Evolutionary conservation across 2,113 vertebrate species (phyloP), one percentile per base, ranked within the genome.

Genomic region (Cyprinodon variegatus): DNA sequence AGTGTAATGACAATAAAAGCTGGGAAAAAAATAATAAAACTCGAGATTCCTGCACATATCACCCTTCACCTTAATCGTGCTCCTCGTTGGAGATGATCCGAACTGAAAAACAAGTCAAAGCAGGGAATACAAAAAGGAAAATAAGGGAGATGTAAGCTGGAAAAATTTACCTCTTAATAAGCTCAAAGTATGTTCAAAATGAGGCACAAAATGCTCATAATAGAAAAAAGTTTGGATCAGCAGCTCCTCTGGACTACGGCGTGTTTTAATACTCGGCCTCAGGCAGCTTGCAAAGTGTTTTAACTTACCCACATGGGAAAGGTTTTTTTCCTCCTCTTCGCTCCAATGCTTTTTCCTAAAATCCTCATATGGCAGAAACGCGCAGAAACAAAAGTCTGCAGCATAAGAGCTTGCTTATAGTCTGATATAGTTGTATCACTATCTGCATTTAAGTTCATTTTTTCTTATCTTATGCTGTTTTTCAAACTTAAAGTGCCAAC

Each of bases 241-340:
- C 74, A 79, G 53, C 22, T 61, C 4, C 53, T 40, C 12, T 15
- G 50, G 60, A 48, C 12, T 17, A 61, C 11, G 29, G n/a, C 39
- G 5, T 38, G 41, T 45, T 68, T 60, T 45, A 8, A n/a, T 40
- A 40, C n/a, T 64, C 9, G 36, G 66, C 68, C 70, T 73, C 53
- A 1, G 72, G 62, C 67, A 61, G 73, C 72, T 70, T 74, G 59
- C 41, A 5, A 12, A 70, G 57, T n/a, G 46, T 76, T 68, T 76
- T 11, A 62, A 46, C 65, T 22, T 41, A 41, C 53, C 0, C 78
- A 22, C 67, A 29, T 38, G 67, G 72, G 78, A 75, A 61, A n/a
- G 61, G 45, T 29, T 57, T 57, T 61, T 65, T 48, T 63, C 53
- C 50, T 74, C 61, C 22, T 43, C 67, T 36, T 7, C 12, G 3